Evolutionary conservation across 1,140 invertebrate genomes (phyloP).

Genomic region (Harpegnathos saltator): DNA sequence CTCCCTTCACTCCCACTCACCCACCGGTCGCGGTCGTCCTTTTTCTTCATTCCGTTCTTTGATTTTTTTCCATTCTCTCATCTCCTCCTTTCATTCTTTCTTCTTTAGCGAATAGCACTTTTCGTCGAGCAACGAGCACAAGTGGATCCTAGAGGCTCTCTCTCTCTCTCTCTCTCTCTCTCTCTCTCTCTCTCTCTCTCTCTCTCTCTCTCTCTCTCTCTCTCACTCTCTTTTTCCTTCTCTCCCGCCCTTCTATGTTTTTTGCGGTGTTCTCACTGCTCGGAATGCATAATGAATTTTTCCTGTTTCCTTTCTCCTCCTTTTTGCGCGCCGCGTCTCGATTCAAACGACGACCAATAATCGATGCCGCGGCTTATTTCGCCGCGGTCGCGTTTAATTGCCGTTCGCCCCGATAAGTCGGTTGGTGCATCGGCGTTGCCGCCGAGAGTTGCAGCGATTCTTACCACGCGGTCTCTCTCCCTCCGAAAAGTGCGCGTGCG

Average conservation of each 20-base stretch:
- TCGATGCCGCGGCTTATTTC: constrained; percentile 45
- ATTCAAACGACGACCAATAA: constrained; percentile 58
- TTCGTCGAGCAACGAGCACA: constrained; percentile 52
- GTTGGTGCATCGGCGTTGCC: background rate
- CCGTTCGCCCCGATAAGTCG: background rate
- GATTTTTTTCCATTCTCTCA: constrained; percentile 45
- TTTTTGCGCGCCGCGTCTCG: background rate
- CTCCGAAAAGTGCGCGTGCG: constrained; percentile 25
- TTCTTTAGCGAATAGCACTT: constrained; percentile 56
- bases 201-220: background rate
- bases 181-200: background rate
- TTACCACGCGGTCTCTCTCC: background rate
- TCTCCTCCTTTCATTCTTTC: constrained; percentile 35
- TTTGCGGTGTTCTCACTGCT: constrained; percentile 40
- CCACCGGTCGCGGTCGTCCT: constrained; percentile 21
- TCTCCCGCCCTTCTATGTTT: background rate
- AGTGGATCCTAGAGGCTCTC: constrained; percentile 44
- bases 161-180: background rate
- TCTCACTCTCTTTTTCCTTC: background rate
- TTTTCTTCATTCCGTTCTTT: constrained; percentile 50
- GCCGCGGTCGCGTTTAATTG: constrained; percentile 41
- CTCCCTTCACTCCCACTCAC: too few relatives aligned
- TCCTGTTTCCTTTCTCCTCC: constrained; percentile 3
- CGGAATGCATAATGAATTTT: constrained; percentile 68
- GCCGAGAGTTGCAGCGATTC: constrained; percentile 13